Evolutionary conservation across 2,888 invertebrate species (phyloP).

Genomic region (Drosophila falleni): DNA sequence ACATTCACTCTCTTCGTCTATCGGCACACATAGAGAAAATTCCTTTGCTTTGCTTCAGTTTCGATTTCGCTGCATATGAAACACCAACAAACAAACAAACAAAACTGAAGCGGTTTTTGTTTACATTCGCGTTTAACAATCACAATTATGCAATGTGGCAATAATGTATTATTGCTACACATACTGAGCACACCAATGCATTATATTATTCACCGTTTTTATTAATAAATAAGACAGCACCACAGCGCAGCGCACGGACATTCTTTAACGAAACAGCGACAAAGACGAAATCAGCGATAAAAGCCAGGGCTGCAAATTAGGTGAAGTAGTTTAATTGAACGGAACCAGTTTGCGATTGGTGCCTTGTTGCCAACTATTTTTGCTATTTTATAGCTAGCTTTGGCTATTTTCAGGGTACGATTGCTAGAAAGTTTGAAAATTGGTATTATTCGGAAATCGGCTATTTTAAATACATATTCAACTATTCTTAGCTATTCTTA

Average conservation of each 20-base stretch:
- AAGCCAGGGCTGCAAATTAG: conserved; percentile 19
- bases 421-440: too few relatives aligned
- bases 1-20: conserved; percentile 13
- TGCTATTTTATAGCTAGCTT: too few relatives aligned
- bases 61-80: conserved; percentile 17
- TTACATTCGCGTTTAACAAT: not conserved
- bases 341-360: not conserved
- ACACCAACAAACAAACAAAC: conserved; percentile 14
- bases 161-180: conserved; percentile 8
- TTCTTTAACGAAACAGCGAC: conserved; percentile 33
- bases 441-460: too few relatives aligned
- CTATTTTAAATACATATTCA: too few relatives aligned
- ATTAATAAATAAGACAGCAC: conserved; percentile 48
- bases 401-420: too few relatives aligned
- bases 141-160: conserved; percentile 27
- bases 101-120: conserved; percentile 5
- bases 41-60: conserved; percentile 35
- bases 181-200: conserved; percentile 25
- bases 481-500: too few relatives aligned
- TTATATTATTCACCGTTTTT: conserved; percentile 50
- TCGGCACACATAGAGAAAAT: conserved; percentile 35
- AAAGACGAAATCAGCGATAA: conserved; percentile 28
- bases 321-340: not conserved
- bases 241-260: conserved; percentile 30
- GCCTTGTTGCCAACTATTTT: too few relatives aligned